These are phyloP conservation scores for Nezara viridula DNA, from an alignment of 2,888 invertebrate genomes.

Conservation along the genomic window DNA sequence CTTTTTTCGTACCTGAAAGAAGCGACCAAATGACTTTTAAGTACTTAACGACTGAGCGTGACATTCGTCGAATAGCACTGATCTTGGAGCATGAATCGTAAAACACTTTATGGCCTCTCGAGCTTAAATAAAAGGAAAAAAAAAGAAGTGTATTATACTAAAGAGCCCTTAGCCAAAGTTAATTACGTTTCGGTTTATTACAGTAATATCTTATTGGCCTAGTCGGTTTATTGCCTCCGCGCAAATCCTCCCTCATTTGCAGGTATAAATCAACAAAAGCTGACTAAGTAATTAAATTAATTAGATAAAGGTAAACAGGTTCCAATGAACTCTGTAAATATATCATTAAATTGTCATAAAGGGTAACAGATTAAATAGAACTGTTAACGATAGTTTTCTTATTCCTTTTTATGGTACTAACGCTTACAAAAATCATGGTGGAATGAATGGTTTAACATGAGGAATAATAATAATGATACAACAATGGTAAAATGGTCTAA, in stretches of 20 bases:
- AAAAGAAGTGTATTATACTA: not conserved
- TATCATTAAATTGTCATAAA: too few relatives aligned
- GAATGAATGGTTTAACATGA: too few relatives aligned
- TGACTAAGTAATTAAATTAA: not conserved
- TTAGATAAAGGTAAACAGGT: not conserved
- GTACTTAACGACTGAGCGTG: not conserved
- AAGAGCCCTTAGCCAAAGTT: not conserved
- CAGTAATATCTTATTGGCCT: not conserved
- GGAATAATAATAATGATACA: too few relatives aligned
- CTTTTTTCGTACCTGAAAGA: too few relatives aligned
- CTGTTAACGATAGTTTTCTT: too few relatives aligned
- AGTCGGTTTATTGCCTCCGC: not conserved
- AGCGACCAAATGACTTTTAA: too few relatives aligned
- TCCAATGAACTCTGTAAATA: not conserved
- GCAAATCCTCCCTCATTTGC: not conserved
- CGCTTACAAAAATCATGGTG: too few relatives aligned
- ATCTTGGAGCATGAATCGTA: conserved; percentile 13
- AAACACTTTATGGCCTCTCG: not conserved
- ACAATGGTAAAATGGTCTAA: too few relatives aligned
- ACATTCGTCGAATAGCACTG: not conserved
- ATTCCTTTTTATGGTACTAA: too few relatives aligned
- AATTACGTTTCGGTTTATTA: conserved; percentile 15
- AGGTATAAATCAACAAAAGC: not conserved
- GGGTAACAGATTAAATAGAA: too few relatives aligned
- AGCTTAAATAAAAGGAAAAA: not conserved